Conservation (phyloP, 2,113 vertebrate genomes). For the Echinops telfairi region DNA sequence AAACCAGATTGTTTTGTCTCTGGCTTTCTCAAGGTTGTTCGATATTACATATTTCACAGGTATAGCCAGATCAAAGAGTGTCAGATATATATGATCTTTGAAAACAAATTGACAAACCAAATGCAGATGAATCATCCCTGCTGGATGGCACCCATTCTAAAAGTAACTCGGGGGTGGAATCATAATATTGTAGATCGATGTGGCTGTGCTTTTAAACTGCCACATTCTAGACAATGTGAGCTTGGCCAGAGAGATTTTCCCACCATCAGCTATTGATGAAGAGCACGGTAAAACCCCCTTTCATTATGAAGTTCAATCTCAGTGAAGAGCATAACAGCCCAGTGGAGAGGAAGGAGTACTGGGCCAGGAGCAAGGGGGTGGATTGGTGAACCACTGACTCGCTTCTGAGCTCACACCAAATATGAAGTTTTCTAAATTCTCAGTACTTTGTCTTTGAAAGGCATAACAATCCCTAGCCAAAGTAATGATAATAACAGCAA, state of each 20-base stretch:
- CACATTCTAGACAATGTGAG: conserved; percentile 61
- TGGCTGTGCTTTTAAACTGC: conserved; percentile 67
- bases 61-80: conserved; percentile 1
- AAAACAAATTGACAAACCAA: conserved; percentile 56
- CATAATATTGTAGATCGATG: conserved; percentile 67
- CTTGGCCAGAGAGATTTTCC: conserved; percentile 37
- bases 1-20: not conserved
- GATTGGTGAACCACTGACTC: too few relatives aligned
- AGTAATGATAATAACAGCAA: not conserved
- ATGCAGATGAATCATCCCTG: conserved; percentile 46
- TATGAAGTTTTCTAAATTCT: not conserved
- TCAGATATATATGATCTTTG: not conserved
- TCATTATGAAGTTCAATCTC: conserved; percentile 46
- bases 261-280: not conserved
- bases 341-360: not conserved
- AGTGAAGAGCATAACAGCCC: not conserved
- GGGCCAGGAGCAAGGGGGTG: fast-evolving
- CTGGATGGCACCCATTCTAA: conserved; percentile 64
- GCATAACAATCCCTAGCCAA: not conserved
- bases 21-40: conserved; percentile 26
- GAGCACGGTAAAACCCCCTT: not conserved
- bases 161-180: conserved; percentile 64
- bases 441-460: not conserved
- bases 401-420: not conserved
- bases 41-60: conserved; percentile 37